Percentiles rank a stretch among this genome's conserved stretches.
Conservation (phyloP, 2,797 vertebrate species). For the Urosaurus nigricauda region DNA sequence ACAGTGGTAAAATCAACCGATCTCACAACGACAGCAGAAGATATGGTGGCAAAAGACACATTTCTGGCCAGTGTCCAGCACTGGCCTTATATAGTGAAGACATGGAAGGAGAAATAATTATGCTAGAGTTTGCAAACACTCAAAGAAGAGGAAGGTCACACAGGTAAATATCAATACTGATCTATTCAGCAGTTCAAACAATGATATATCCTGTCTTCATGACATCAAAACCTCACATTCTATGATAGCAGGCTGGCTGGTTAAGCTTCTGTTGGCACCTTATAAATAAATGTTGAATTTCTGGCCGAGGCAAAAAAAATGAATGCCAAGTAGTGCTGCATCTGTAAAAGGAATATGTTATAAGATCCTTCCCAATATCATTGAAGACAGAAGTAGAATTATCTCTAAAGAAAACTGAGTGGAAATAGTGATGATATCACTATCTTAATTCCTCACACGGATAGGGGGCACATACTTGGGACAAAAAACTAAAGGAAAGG, state of each 20-base stretch:
- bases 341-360: constrained; percentile 23
- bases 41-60: not conserved
- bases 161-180: not conserved
- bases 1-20: not conserved
- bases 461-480: not conserved
- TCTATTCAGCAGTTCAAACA: constrained; percentile 5
- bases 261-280: constrained; percentile 7
- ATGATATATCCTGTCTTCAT: not conserved
- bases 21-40: not conserved
- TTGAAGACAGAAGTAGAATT: not conserved
- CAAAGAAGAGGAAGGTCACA: not conserved
- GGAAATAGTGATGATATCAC: not conserved
- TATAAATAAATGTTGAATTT: constrained; percentile 7
- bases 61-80: not conserved
- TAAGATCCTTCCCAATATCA: not conserved
- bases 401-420: not conserved
- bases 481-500: not conserved
- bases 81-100: not conserved
- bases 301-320: constrained; percentile 3
- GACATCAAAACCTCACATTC: not conserved
- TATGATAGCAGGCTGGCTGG: constrained; percentile 7
- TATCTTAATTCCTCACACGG: not conserved
- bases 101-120: not conserved
- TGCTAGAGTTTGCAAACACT: not conserved
- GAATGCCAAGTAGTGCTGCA: constrained; percentile 12